Conservation (phyloP, 2,113 vertebrate genomes). For the Okapia johnstoni region DNA sequence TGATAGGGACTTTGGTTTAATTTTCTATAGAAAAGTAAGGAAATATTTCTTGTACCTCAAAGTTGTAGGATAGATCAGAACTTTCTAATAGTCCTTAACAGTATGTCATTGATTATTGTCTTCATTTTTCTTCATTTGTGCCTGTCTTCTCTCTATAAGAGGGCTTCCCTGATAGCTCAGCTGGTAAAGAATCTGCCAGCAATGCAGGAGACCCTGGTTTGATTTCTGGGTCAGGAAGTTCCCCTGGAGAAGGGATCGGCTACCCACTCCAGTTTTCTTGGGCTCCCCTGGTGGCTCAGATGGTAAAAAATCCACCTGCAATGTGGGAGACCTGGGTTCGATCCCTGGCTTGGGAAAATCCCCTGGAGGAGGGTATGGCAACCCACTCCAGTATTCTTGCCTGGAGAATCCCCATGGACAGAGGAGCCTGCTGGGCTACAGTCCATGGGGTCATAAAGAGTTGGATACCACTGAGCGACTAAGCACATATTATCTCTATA, state of each 20-base stretch:
- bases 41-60: neutral
- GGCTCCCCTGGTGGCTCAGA: neutral
- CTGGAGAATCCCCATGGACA: neutral
- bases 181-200: neutral
- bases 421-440: neutral
- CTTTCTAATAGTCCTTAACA: neutral
- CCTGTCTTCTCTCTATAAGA: neutral
- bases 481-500: neutral
- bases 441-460: neutral
- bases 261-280: neutral
- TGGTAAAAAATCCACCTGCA: neutral
- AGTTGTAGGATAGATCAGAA: neutral
- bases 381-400: neutral
- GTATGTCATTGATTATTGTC: neutral
- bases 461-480: neutral
- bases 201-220: neutral
- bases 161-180: neutral
- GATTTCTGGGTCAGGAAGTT: neutral
- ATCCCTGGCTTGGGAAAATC: neutral
- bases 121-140: neutral
- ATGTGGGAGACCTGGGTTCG: neutral
- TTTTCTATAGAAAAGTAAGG: constrained; percentile 19
- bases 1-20: neutral
- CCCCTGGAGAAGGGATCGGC: neutral
- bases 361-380: neutral